A percentile compares a stretch with the other conserved stretches of the same genome.
phyloP scores from a whole-genome alignment of 2,888 invertebrate genomes.

The Coelinius sp. region DNA sequence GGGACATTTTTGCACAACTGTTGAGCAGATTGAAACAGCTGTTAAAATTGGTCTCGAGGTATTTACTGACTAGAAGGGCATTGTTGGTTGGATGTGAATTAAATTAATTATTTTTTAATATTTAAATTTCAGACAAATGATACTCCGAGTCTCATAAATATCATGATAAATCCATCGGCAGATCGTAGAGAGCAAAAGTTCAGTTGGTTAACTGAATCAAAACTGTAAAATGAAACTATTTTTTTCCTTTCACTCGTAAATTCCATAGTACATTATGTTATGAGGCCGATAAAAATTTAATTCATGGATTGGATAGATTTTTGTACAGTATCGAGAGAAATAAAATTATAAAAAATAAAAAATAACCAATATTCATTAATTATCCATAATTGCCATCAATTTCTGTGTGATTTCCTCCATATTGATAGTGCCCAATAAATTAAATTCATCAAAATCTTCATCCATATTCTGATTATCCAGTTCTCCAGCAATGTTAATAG shows the following conservation, averaged over 20 bases:
- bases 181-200: constrained; percentile 93
- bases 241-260: too few species aligned
- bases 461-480: constrained; percentile 12
- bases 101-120: not conserved
- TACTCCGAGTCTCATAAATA: constrained; percentile 90
- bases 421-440: not conserved
- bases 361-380: not conserved
- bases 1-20: constrained; percentile 85
- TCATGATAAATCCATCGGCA: constrained; percentile 89
- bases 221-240: constrained; percentile 77
- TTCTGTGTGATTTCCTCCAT: constrained; percentile 41
- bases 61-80: too few species aligned
- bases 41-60: constrained; percentile 78
- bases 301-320: not conserved
- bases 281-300: too few species aligned
- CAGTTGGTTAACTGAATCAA: constrained; percentile 94
- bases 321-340: not conserved
- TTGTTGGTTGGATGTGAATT: too few species aligned
- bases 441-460: constrained; percentile 7
- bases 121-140: constrained; percentile 73
- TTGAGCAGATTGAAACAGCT: constrained; percentile 82
- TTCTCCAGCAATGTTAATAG: constrained; percentile 38
- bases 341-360: not conserved
- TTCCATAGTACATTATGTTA: too few species aligned
- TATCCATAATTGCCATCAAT: constrained; percentile 38